Conservation (phyloP, 2,113 vertebrate species). For the Desmodus rotundus region DNA sequence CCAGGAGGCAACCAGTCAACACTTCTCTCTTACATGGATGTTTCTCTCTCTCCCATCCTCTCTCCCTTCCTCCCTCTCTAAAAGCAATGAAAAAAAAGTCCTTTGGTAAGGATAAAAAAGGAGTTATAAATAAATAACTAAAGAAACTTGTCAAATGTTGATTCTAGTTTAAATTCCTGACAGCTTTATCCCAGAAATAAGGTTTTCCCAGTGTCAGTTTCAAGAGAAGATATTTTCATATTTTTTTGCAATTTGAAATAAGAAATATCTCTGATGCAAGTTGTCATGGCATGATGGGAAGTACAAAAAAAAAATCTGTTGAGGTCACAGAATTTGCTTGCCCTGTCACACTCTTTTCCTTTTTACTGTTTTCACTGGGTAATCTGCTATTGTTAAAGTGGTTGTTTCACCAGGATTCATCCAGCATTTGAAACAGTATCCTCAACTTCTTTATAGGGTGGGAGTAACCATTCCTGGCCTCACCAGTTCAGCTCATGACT, state of each 20-base stretch:
- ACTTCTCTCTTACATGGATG: too few relatives aligned
- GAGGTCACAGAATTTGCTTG: neutral
- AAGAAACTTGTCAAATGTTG: conserved; percentile 12
- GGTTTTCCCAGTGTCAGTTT: conserved; percentile 26
- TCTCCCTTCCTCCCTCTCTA: too few relatives aligned
- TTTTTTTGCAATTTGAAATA: conserved; percentile 36
- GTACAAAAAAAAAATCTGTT: conserved; percentile 27
- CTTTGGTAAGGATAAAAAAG: too few relatives aligned
- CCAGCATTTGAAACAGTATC: neutral
- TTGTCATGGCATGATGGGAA: neutral
- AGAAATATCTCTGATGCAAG: neutral
- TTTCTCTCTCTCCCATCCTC: too few relatives aligned
- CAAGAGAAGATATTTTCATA: conserved; percentile 17
- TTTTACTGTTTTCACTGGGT: neutral
- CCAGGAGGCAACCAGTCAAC: too few relatives aligned
- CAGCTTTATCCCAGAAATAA: conserved; percentile 32
- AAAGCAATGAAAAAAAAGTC: too few relatives aligned
- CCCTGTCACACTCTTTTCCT: neutral
- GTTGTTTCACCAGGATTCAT: neutral
- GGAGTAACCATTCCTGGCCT: neutral
- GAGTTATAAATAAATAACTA: neutral
- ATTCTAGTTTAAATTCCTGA: conserved; percentile 31
- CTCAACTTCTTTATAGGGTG: neutral
- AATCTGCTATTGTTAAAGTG: neutral
- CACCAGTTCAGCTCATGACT: neutral